A percentile compares a stretch with the other conserved stretches of the same genome.
Evolutionary conservation across 2,888 invertebrate genomes (phyloP).

Genomic region (Chironomus riparius): DNA sequence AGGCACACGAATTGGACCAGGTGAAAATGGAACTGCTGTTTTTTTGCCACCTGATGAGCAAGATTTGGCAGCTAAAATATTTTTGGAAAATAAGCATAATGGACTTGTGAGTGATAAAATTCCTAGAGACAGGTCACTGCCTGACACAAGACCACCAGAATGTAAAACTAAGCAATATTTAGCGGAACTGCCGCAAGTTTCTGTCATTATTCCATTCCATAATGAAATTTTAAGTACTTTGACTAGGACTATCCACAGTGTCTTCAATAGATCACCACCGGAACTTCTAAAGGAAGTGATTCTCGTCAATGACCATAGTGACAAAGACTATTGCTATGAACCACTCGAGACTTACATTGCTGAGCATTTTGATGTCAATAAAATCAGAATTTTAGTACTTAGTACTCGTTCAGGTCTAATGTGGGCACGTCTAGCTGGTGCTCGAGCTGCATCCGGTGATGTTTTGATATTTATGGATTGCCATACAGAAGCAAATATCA

Average conservation of each 20-base stretch:
- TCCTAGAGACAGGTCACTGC: background rate
- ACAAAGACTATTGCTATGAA: conserved; percentile 59
- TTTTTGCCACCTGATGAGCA: background rate
- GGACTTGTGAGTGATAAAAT: conserved; percentile 13
- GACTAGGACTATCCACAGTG: conserved; percentile 68
- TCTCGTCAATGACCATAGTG: conserved; percentile 78
- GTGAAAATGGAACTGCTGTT: background rate
- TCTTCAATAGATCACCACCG: conserved; percentile 70
- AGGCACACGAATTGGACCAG: background rate
- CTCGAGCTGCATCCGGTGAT: conserved; percentile 62
- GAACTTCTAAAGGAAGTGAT: conserved; percentile 76
- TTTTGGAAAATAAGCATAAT: background rate
- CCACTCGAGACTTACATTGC: conserved; percentile 67
- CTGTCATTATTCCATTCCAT: conserved; percentile 85
- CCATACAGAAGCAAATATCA: conserved; percentile 81
- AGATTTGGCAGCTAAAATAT: background rate
- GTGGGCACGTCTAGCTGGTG: conserved; percentile 76
- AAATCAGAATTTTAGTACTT: conserved; percentile 66
- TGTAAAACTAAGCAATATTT: conserved; percentile 62
- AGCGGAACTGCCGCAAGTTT: conserved; percentile 65
- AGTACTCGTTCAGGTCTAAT: conserved; percentile 71
- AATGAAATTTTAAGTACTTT: conserved; percentile 87
- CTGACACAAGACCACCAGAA: background rate
- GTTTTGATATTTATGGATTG: conserved; percentile 86
- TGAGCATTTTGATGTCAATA: conserved; percentile 50